A percentile compares a stretch with the other conserved stretches of the same genome.
phyloP scores from a whole-genome alignment of 1,140 invertebrate species.

The Drosophila nannoptera region DNA sequence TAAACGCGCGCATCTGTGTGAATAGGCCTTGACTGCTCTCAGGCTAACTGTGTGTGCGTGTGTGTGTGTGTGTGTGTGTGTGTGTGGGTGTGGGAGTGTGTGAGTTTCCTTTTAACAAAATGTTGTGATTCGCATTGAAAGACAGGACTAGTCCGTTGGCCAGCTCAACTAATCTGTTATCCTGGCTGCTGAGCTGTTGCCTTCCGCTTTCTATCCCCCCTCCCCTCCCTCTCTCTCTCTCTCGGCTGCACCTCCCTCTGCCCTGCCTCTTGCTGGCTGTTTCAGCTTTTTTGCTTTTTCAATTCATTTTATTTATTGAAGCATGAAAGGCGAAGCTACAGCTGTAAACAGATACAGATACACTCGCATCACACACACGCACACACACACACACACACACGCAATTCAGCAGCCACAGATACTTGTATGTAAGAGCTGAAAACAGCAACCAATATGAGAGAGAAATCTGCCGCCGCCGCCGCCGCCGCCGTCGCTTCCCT shows the following conservation, averaged over 20 bases:
- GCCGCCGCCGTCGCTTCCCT: constrained; percentile 27
- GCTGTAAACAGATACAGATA: constrained; percentile 45
- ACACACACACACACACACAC: constrained; percentile 20
- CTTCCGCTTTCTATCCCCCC: background rate
- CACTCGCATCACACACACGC: constrained; percentile 20
- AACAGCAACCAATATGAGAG: constrained; percentile 55
- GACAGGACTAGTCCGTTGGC: constrained; percentile 52
- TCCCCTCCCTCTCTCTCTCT: background rate
- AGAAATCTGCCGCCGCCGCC: constrained; percentile 55
- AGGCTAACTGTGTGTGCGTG: constrained; percentile 3
- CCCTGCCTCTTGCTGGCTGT: constrained; percentile 17
- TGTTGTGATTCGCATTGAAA: constrained; percentile 73
- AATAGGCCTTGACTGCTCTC: constrained; percentile 53
- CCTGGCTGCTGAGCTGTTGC: constrained; percentile 34
- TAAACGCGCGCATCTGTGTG: constrained; percentile 72
- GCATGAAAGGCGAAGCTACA: constrained; percentile 67
- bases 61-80: constrained; percentile 22
- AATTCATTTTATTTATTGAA: constrained; percentile 78
- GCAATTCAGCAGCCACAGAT: constrained; percentile 27
- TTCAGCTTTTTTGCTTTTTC: constrained; percentile 71
- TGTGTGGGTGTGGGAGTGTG: constrained; percentile 28
- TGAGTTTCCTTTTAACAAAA: constrained; percentile 66
- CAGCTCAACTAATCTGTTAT: constrained; percentile 75
- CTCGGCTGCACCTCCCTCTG: constrained; percentile 8
- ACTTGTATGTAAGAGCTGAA: constrained; percentile 47